Evolutionary conservation across 2,888 invertebrate genomes (phyloP), one percentile per base, ranked within the genome.

Genomic region (Leptinotarsa peninsularis): DNA sequence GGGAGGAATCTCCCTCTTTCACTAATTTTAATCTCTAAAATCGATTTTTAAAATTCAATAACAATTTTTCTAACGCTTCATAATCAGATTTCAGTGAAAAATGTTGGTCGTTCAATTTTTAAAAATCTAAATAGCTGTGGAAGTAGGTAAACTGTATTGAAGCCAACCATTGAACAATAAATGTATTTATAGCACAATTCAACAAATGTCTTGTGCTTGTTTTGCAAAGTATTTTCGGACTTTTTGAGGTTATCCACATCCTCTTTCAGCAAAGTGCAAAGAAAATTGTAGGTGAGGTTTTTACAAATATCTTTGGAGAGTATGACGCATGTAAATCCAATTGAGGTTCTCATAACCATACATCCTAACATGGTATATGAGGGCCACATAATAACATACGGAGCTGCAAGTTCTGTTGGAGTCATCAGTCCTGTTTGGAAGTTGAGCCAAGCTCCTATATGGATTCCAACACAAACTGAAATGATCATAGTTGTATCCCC

Each of bases 401-500:
- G 95, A 49, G 91, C 88, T 13, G 89, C 87, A n/a, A 90, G 85
- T 79, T 91, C 91, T 0, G 89, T 87, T 56, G 90, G 89, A n/a
- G 86, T 88, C 90, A 93, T 90, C 84, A 92, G 91, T n/a, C 95
- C 95, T 17, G 93, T 90, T 86, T 93, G 95, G 87, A 93, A 96
- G 89, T 95, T 95, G 58, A 94, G 89, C 97, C 96, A 97, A 5
- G 95, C 92, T 23, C 96, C 97, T 3, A 92, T 87, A 67, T 94
- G 91, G 77, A 96, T 91, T 69, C 97, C 97, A 2, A 93, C 92
- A 80, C 93, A 93, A 5, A 95, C 95, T 72, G 95, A 95, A 80
- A 97, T 91, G 81, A 97, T 94, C 91, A 96, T 94, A 2, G 96
- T 93, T 0, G 97, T 97, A 88, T 98, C 97, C 33, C 96, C 96